phyloP scores from a whole-genome alignment of 2,113 vertebrate species.

The Pygoscelis adeliae region DNA sequence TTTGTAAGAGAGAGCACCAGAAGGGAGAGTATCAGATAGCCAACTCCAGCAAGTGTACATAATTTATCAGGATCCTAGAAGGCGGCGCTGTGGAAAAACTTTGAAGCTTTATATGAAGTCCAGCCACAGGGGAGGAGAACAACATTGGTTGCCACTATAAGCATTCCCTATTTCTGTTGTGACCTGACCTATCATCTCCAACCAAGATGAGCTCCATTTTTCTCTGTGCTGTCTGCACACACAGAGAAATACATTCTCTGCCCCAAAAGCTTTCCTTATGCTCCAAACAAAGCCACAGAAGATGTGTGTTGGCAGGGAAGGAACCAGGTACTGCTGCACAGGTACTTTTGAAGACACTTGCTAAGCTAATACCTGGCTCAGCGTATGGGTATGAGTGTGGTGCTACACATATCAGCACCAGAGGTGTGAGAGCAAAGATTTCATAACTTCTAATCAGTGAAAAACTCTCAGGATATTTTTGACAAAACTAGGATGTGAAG shows the following conservation, averaged over 20 bases:
- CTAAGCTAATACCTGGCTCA: background rate
- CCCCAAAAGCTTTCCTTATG: background rate
- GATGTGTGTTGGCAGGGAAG: background rate
- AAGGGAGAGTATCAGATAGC: background rate
- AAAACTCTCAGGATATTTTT: background rate
- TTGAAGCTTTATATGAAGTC: background rate
- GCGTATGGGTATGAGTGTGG: fast-evolving
- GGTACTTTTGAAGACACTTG: background rate
- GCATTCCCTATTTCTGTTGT: background rate
- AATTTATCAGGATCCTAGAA: background rate
- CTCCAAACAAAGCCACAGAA: background rate
- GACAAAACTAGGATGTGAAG: background rate
- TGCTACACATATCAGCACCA: background rate
- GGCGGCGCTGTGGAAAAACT: fast-evolving
- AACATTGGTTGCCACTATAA: background rate
- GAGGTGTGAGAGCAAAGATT: background rate
- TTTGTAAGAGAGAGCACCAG: background rate
- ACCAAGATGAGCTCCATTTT: background rate
- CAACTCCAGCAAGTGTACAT: background rate
- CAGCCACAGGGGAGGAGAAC: background rate
- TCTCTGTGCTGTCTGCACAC: background rate
- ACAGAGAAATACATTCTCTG: background rate
- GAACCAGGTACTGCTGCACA: background rate
- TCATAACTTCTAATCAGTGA: background rate
- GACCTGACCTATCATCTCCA: background rate